A percentile compares a stretch with the other conserved stretches of the same genome.
Evolutionary conservation across 1,140 invertebrate genomes (phyloP).

Genomic region (Pseudoatta argentina): DNA sequence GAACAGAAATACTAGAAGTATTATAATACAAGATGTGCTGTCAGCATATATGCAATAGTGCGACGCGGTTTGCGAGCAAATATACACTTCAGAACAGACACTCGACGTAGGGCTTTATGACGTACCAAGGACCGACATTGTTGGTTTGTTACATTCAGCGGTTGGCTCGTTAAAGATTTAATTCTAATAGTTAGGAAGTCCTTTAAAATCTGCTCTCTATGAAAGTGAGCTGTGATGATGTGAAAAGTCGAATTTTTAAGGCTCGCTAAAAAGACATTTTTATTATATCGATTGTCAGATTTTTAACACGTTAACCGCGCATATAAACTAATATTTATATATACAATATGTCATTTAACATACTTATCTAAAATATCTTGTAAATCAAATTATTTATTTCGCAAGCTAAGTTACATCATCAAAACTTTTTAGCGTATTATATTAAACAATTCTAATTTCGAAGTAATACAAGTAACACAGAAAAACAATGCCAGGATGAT

Average conservation of each 20-base stretch:
- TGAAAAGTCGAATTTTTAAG: neutral
- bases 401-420: neutral
- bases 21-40: neutral
- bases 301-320: neutral
- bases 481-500: neutral
- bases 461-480: neutral
- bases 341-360: neutral
- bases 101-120: slow-evolving; percentile 23
- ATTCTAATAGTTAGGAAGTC: neutral
- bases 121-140: slow-evolving; percentile 13
- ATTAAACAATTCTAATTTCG: neutral
- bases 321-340: neutral
- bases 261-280: neutral
- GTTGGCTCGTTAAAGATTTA: slow-evolving; percentile 43
- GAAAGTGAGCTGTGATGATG: slow-evolving; percentile 24
- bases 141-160: slow-evolving; percentile 25
- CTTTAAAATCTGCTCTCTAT: slow-evolving; percentile 25
- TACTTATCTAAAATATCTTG: neutral
- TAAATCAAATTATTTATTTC: neutral
- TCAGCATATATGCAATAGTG: slow-evolving; percentile 13
- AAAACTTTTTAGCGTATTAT: neutral
- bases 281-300: neutral
- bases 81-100: slow-evolving; percentile 19
- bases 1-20: neutral
- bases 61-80: slow-evolving; percentile 29